Conservation (phyloP, 2,888 invertebrate species). For the Mythimna vitellina region DNA sequence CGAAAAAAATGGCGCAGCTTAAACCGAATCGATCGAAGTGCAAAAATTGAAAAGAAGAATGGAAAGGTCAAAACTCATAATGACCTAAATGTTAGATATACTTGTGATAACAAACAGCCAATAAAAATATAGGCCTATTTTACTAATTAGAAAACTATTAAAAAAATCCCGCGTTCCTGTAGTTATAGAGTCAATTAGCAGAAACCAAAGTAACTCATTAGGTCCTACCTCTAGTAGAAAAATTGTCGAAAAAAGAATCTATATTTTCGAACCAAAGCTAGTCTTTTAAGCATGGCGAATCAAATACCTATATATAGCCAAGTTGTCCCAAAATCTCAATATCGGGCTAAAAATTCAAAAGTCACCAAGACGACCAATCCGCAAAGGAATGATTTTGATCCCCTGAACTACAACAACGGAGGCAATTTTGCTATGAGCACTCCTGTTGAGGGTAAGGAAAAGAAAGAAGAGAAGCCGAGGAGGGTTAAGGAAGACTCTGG, state of each 20-base stretch:
- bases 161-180: slow-evolving; percentile 80
- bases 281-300: slow-evolving; percentile 84
- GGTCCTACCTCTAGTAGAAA: slow-evolving; percentile 53
- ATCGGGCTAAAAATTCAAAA: slow-evolving; percentile 74
- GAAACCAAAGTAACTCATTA: slow-evolving; percentile 81
- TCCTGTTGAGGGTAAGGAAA: slow-evolving; percentile 71
- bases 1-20: slow-evolving; percentile 53
- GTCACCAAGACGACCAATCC: slow-evolving; percentile 68
- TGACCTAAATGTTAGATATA: slow-evolving; percentile 56
- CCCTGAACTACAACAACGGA: slow-evolving; percentile 92
- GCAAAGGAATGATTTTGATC: slow-evolving; percentile 90
- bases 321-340: slow-evolving; percentile 86
- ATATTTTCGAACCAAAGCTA: slow-evolving; percentile 85
- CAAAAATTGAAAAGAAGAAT: slow-evolving; percentile 36
- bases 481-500: slow-evolving; percentile 74
- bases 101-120: slow-evolving; percentile 72
- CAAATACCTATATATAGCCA: slow-evolving; percentile 89
- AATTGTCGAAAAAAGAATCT: slow-evolving; percentile 57
- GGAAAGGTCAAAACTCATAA: slow-evolving; percentile 38
- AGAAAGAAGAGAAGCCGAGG: slow-evolving; percentile 76
- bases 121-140: slow-evolving; percentile 71
- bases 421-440: slow-evolving; percentile 82
- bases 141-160: slow-evolving; percentile 64
- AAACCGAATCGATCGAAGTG: slow-evolving; percentile 30
- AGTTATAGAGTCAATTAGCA: slow-evolving; percentile 82